These are phyloP conservation scores for Sebastes hubbsi DNA, from an alignment of 2,797 vertebrate species.

Conservation along the genomic window DNA sequence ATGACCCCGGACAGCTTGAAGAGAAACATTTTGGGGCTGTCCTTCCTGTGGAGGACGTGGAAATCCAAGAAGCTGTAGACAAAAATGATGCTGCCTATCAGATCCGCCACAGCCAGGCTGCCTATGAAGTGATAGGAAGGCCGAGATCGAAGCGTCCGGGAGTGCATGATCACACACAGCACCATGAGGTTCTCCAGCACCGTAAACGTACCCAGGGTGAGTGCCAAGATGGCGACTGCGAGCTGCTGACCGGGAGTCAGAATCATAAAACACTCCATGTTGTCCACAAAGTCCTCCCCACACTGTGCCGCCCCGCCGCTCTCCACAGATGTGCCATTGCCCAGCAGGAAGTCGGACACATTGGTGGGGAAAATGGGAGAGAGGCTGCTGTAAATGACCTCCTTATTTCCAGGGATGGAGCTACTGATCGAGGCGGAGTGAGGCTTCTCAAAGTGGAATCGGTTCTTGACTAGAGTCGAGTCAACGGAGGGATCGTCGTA, in stretches of 20 bases:
- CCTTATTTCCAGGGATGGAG: slow-evolving; percentile 87
- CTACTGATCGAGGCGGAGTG: slow-evolving; percentile 87
- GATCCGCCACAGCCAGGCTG: slow-evolving; percentile 95
- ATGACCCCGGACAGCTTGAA: slow-evolving; percentile 98
- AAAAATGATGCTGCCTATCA: slow-evolving; percentile 97
- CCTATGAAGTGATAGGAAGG: slow-evolving; percentile 99
- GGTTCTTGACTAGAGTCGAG: slow-evolving; percentile 62
- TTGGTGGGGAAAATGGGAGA: slow-evolving; percentile 89
- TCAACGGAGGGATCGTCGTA: slow-evolving; percentile 76
- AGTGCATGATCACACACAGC: slow-evolving; percentile 95
- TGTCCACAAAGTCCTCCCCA: slow-evolving; percentile 93
- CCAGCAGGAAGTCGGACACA: slow-evolving; percentile 86
- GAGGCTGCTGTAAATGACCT: slow-evolving; percentile 80
- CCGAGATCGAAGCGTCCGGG: slow-evolving; percentile 92
- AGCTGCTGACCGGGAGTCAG: slow-evolving; percentile 96
- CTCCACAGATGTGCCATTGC: slow-evolving; percentile 84
- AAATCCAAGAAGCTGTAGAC: slow-evolving; percentile 99
- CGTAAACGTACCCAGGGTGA: slow-evolving; percentile 96
- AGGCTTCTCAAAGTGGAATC: slow-evolving; percentile 86
- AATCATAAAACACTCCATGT: slow-evolving; percentile 99
- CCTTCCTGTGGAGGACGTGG: slow-evolving; percentile 96
- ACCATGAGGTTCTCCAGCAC: slow-evolving; percentile 97
- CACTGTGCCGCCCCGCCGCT: slow-evolving; percentile 87
- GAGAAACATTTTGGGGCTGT: slow-evolving; percentile 93
- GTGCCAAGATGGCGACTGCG: slow-evolving; percentile 90